Evolutionary conservation across 2,888 invertebrate species (phyloP).

Genomic region (Pycnomerus fuliginosus): DNA sequence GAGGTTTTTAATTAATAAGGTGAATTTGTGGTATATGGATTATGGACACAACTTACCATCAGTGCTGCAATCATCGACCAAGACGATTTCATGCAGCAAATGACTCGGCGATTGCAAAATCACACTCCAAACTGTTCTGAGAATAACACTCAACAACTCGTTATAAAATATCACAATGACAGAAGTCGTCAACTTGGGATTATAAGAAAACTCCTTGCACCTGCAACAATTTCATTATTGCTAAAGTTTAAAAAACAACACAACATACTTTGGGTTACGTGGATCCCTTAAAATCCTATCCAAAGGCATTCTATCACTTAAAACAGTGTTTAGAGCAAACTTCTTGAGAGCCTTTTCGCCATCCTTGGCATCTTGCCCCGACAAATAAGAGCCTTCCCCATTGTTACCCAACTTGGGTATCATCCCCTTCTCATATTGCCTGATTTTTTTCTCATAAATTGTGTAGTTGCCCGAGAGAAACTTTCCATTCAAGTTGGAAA

Average conservation of each 20-base stretch:
- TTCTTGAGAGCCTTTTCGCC: slow-evolving; percentile 75
- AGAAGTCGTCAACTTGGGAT: slow-evolving; percentile 66
- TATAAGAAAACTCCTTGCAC: slow-evolving; percentile 62
- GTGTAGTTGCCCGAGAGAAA: slow-evolving; percentile 12
- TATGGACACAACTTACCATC: slow-evolving; percentile 53
- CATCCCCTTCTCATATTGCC: slow-evolving; percentile 61
- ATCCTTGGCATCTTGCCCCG: slow-evolving; percentile 67
- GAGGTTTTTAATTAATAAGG: too few species aligned
- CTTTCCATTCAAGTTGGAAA: slow-evolving; percentile 2
- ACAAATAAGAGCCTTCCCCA: slow-evolving; percentile 67
- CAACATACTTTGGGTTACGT: slow-evolving; percentile 53
- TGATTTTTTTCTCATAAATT: slow-evolving; percentile 32
- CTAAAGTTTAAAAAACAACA: slow-evolving; percentile 1
- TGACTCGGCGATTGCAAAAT: slow-evolving; percentile 69
- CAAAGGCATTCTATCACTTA: slow-evolving; percentile 85
- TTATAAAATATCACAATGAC: slow-evolving; percentile 76
- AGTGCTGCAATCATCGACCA: slow-evolving; percentile 93
- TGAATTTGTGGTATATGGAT: background rate
- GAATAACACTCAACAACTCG: slow-evolving; percentile 72
- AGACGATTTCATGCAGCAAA: slow-evolving; percentile 85
- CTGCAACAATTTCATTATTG: slow-evolving; percentile 47
- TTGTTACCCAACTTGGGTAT: slow-evolving; percentile 70
- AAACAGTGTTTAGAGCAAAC: slow-evolving; percentile 83
- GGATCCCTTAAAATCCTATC: slow-evolving; percentile 74
- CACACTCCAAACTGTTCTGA: slow-evolving; percentile 88